phyloP scores from a whole-genome alignment of 2,797 vertebrate species.

The Oryzias sinensis region DNA sequence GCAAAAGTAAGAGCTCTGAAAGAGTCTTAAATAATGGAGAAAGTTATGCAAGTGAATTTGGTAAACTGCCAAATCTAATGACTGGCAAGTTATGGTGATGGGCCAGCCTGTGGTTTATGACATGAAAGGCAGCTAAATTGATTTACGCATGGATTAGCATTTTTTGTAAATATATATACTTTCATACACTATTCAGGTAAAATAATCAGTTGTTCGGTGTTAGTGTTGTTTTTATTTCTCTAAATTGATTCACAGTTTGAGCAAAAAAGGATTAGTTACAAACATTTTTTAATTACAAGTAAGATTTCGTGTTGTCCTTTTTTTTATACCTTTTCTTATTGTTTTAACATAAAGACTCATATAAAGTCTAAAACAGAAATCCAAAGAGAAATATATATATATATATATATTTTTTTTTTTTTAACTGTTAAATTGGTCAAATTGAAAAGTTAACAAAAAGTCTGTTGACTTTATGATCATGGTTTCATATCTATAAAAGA shows the following conservation, averaged over 20 bases:
- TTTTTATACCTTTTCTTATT: no score
- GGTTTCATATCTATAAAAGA: constrained; percentile 6
- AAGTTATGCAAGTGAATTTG: constrained; percentile 20
- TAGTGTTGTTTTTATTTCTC: not conserved
- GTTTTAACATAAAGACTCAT: no score
- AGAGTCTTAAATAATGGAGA: not conserved
- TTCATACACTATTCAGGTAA: not conserved
- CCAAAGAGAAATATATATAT: no score
- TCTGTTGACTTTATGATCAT: constrained; percentile 6
- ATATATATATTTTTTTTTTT: no score
- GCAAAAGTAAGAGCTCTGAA: constrained; percentile 7
- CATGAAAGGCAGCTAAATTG: constrained; percentile 7
- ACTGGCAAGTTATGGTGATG: constrained; percentile 4
- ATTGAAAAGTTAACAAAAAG: no score
- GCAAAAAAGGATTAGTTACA: no score
- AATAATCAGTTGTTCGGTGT: not conserved
- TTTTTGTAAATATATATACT: constrained; percentile 22
- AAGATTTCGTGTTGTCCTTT: no score
- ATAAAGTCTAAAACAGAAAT: no score
- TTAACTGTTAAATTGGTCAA: no score
- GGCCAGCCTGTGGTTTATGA: constrained; percentile 34
- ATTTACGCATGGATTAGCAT: not conserved
- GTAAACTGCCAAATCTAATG: constrained; percentile 8
- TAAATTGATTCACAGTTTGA: no score
- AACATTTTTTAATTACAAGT: no score